phyloP scores from a whole-genome alignment of 1,140 invertebrate species.

The Drepana arcuata region DNA sequence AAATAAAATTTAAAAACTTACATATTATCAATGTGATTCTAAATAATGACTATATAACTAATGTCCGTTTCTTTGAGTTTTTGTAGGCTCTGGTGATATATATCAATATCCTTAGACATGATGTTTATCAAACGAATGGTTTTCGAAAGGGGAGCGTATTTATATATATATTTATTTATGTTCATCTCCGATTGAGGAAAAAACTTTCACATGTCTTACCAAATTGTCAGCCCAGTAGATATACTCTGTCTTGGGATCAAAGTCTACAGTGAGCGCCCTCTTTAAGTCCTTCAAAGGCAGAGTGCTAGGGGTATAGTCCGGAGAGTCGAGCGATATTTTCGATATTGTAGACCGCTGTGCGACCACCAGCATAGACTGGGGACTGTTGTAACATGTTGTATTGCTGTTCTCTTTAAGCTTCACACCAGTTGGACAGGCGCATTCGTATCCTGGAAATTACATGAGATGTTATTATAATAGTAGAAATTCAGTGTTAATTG shows the following conservation, averaged over 20 bases:
- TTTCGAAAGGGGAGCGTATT: no score
- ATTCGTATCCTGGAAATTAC: slow-evolving; percentile 76
- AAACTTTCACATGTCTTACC: no score
- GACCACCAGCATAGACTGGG: slow-evolving; percentile 87
- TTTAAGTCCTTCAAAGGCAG: slow-evolving; percentile 87
- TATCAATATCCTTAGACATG: no score
- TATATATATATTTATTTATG: no score
- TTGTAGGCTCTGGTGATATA: no score
- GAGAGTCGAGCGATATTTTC: slow-evolving; percentile 90
- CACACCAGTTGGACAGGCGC: slow-evolving; percentile 93
- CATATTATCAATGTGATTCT: no score
- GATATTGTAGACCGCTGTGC: slow-evolving; percentile 89
- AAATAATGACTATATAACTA: no score
- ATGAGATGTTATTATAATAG: not conserved
- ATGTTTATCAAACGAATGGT: no score
- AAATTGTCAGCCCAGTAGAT: slow-evolving; percentile 96
- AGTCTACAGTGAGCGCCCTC: slow-evolving; percentile 93
- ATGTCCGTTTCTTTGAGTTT: no score
- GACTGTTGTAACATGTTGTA: slow-evolving; percentile 80
- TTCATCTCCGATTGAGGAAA: no score
- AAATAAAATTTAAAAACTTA: no score
- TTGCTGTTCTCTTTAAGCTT: slow-evolving; percentile 78
- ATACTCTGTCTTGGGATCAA: slow-evolving; percentile 88
- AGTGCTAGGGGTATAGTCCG: slow-evolving; percentile 89
- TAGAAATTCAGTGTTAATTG: no score